phyloP scores from a whole-genome alignment of 1,140 invertebrate genomes.

The Meloidogyne exigua region DNA sequence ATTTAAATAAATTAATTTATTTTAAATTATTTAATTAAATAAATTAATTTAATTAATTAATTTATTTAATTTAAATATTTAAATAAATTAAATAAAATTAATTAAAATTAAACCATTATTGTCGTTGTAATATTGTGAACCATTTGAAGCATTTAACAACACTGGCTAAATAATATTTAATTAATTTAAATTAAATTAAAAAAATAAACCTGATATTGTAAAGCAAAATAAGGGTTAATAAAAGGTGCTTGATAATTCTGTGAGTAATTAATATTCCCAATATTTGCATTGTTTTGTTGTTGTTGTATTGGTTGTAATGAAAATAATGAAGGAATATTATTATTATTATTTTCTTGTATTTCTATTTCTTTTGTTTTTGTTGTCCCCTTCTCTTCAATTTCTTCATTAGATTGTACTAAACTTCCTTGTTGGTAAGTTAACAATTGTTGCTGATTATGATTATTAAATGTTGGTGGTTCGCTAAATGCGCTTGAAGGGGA shows the following conservation, averaged over 20 bases:
- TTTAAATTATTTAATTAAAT: too few species aligned
- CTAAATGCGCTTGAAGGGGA: constrained; percentile 21
- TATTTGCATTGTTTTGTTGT: not conserved
- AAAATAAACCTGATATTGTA: constrained; percentile 2
- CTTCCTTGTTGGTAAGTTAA: not conserved
- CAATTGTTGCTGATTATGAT: not conserved
- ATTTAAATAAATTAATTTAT: too few species aligned
- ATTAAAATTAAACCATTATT: not conserved
- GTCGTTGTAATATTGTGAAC: not conserved
- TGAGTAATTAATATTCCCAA: not conserved
- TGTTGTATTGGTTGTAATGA: not conserved
- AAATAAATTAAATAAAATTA: too few species aligned
- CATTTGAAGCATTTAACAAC: not conserved
- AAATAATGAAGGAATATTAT: not conserved
- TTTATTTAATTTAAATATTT: too few species aligned
- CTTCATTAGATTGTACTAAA: too few species aligned
- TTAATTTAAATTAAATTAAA: not conserved
- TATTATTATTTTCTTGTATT: too few species aligned
- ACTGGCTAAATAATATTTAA: not conserved
- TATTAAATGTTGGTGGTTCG: too few species aligned
- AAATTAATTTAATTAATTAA: too few species aligned
- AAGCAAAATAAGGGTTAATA: not conserved
- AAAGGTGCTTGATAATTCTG: not conserved
- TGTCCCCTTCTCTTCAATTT: not conserved
- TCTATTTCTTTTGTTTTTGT: not conserved